These are phyloP conservation scores for Chionis minor DNA, from an alignment of 2,113 vertebrate species.

Conservation along the genomic window DNA sequence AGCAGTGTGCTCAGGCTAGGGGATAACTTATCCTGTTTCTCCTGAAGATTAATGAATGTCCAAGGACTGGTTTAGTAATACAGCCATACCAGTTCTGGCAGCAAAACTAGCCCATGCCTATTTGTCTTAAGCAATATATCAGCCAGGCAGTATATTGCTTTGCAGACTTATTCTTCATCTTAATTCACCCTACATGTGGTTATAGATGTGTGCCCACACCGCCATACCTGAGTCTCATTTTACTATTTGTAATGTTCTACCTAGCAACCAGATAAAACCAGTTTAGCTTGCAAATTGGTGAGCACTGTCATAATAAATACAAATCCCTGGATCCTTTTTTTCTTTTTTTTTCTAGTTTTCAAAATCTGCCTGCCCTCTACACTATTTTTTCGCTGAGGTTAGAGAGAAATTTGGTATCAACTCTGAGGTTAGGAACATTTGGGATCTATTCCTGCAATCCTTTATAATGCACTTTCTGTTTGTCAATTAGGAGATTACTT, in stretches of 20 bases:
- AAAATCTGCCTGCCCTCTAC: neutral
- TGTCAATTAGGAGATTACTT: neutral
- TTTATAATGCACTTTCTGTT: neutral
- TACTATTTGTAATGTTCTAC: neutral
- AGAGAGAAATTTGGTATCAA: neutral
- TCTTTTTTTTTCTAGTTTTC: neutral
- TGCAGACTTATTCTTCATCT: neutral
- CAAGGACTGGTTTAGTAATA: neutral
- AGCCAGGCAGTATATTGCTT: neutral
- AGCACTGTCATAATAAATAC: neutral
- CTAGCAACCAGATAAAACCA: neutral
- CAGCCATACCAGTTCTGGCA: neutral
- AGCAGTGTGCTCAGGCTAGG: neutral
- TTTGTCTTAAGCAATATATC: neutral
- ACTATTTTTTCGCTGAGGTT: neutral
- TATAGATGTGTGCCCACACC: neutral
- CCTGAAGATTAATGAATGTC: neutral
- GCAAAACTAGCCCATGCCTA: neutral
- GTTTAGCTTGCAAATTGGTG: neutral
- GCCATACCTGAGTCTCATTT: neutral
- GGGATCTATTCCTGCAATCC: neutral
- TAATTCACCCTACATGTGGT: neutral
- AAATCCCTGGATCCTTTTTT: neutral
- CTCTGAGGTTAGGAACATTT: neutral
- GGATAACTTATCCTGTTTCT: neutral